Percentiles rank a stretch among this genome's conserved stretches.
Conservation (phyloP, 1,140 invertebrate genomes). For the Temnothorax longispinosus region DNA sequence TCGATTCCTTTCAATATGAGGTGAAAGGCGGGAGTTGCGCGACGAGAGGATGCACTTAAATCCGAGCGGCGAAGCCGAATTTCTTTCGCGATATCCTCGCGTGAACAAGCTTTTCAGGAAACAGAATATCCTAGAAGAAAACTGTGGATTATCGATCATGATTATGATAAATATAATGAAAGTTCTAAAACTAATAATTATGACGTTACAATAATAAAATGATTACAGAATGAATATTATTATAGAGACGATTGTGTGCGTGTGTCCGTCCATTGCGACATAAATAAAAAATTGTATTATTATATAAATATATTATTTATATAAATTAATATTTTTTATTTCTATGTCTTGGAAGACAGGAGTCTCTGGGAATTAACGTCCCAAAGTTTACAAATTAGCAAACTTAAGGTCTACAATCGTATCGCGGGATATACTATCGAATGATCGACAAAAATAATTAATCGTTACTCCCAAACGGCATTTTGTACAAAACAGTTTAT, state of each 20-base stretch:
- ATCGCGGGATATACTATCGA: neutral
- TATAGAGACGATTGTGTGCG: neutral
- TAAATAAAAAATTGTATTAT: neutral
- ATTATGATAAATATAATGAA: neutral
- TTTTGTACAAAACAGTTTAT: conserved; percentile 73
- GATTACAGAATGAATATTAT: neutral
- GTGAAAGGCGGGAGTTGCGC: conserved; percentile 11
- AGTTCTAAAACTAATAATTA: neutral
- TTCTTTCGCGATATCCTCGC: neutral
- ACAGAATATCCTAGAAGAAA: neutral
- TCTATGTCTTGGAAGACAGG: neutral
- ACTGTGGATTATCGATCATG: neutral
- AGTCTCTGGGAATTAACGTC: neutral
- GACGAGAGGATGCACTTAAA: neutral
- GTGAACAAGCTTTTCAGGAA: neutral
- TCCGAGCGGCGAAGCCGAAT: neutral
- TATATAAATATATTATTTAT: too few relatives aligned
- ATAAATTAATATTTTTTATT: neutral
- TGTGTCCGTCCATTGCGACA: neutral
- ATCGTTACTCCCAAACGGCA: neutral
- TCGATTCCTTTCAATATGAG: conserved; percentile 20
- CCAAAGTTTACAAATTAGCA: neutral
- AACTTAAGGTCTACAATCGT: neutral
- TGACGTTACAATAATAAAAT: neutral
- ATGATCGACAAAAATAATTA: conserved; percentile 1